These are phyloP conservation scores for Corticium candelabrum DNA, from an alignment of 37 sponge, comb jelly and placozoan genomes.

Conservation along the genomic window DNA sequence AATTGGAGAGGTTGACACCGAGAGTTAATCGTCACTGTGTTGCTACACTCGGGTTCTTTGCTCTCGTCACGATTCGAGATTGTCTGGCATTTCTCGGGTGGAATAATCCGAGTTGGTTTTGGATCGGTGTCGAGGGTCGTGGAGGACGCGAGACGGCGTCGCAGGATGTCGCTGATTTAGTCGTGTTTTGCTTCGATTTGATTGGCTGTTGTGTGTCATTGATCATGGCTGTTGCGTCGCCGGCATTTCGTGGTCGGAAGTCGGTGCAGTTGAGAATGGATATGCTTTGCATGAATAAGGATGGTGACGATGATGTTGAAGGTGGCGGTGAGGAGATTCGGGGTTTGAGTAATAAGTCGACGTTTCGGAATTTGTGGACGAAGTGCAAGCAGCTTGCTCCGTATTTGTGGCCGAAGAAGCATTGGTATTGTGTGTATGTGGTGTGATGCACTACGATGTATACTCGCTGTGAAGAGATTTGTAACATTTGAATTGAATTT, in stretches of 20 bases:
- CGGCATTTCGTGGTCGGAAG: neutral
- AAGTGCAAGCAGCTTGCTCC: constrained; percentile 67
- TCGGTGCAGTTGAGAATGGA: neutral
- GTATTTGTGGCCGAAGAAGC: constrained; percentile 84
- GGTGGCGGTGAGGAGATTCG: constrained; percentile 8
- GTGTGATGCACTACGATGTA: too few relatives aligned
- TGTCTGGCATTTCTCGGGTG: neutral
- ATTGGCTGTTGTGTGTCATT: neutral
- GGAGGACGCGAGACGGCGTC: too few relatives aligned
- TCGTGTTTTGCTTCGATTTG: neutral
- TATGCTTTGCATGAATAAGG: neutral
- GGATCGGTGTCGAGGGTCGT: neutral
- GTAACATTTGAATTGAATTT: too few relatives aligned
- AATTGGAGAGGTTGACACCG: neutral
- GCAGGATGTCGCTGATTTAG: too few relatives aligned
- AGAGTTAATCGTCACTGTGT: neutral
- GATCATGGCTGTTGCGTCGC: neutral
- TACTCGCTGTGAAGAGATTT: too few relatives aligned
- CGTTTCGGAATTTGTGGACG: constrained; percentile 53
- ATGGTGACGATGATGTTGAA: neutral
- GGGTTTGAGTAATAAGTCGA: constrained; percentile 30
- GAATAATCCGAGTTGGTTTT: neutral
- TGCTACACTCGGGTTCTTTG: neutral
- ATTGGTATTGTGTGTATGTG: constrained; percentile 8
- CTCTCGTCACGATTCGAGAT: neutral